phyloP scores from a whole-genome alignment of 2,888 invertebrate genomes.

The Oconnorella tubifera region DNA sequence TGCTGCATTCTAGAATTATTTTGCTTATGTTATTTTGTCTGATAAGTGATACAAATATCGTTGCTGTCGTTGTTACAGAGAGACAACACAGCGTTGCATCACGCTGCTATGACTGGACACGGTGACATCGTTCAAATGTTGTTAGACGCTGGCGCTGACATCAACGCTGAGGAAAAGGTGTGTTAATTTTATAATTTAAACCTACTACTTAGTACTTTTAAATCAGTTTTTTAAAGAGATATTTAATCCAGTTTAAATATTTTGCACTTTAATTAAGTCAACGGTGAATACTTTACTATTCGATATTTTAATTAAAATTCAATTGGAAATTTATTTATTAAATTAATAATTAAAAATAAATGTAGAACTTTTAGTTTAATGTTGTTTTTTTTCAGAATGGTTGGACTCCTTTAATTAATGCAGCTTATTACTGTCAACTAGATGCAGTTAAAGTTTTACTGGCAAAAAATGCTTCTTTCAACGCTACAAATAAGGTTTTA shows the following conservation, averaged over 20 bases:
- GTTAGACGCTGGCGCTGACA: conserved; percentile 48
- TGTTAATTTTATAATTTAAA: neutral
- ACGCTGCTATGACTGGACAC: conserved; percentile 56
- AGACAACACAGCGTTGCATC: conserved; percentile 53
- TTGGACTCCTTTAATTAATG: conserved; percentile 56
- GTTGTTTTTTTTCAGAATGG: neutral
- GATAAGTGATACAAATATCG: too few species aligned
- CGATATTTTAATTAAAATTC: too few species aligned
- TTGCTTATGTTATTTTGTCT: too few species aligned
- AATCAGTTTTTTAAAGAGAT: neutral
- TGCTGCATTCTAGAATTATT: too few species aligned
- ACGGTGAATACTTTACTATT: too few species aligned
- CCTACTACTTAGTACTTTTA: neutral
- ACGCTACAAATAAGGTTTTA: conserved; percentile 50
- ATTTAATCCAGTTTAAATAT: neutral
- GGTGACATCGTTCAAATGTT: conserved; percentile 50
- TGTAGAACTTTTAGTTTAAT: conserved; percentile 1
- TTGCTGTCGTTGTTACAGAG: too few species aligned
- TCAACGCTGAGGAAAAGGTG: conserved; percentile 53
- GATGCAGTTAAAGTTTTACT: conserved; percentile 47
- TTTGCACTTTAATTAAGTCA: neutral
- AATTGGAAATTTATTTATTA: too few species aligned
- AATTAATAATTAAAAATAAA: neutral
- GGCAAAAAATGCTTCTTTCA: conserved; percentile 46
- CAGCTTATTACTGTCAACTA: conserved; percentile 55